phyloP scores from a whole-genome alignment of 2,797 vertebrate species.

The Eremophila alpestris region DNA sequence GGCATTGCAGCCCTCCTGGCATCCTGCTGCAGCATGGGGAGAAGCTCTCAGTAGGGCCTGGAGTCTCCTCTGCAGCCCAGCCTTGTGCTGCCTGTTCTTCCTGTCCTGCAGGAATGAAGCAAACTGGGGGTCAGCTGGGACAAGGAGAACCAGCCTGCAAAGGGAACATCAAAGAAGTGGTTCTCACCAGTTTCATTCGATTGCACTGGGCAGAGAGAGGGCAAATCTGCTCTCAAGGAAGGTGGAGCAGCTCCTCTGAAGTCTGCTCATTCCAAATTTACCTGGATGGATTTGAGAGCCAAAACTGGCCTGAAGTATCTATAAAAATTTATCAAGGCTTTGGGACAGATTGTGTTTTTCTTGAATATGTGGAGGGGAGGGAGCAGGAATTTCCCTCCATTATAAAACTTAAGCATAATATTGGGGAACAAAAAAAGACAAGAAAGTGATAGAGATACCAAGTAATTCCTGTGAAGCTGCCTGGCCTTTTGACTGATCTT shows the following conservation, averaged over 20 bases:
- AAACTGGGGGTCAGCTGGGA: background rate
- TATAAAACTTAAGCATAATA: background rate
- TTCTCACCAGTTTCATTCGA: accelerated
- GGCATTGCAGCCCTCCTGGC: background rate
- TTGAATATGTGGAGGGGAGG: background rate
- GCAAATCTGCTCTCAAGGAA: background rate
- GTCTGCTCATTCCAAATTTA: background rate
- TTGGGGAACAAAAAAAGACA: background rate
- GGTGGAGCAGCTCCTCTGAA: background rate
- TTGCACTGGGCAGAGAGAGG: background rate
- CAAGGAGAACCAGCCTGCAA: background rate
- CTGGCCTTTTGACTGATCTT: background rate
- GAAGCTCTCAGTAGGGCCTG: background rate
- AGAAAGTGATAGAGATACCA: background rate
- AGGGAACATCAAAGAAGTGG: background rate
- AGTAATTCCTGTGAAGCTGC: background rate
- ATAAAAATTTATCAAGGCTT: constrained; percentile 23
- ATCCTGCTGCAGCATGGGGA: background rate
- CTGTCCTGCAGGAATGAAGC: background rate
- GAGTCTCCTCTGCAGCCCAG: background rate
- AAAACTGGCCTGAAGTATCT: background rate
- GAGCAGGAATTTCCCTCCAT: background rate
- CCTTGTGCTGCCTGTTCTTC: background rate
- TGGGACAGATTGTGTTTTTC: background rate
- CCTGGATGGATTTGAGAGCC: background rate